A percentile compares a stretch with the other conserved stretches of the same genome.
phyloP scores from a whole-genome alignment of 2,113 vertebrate genomes.

The Axis porcinus region DNA sequence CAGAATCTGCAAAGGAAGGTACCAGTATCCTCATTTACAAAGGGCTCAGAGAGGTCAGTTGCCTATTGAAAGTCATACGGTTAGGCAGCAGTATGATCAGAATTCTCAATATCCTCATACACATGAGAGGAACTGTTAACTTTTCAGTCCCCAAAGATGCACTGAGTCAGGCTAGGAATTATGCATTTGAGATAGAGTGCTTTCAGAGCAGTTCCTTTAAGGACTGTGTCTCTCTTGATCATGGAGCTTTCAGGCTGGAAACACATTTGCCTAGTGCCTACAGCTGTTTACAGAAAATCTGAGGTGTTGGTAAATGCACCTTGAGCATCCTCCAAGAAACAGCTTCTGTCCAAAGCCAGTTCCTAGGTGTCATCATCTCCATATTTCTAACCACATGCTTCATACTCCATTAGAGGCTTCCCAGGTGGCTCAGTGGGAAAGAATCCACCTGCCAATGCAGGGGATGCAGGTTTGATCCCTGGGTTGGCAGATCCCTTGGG shows the following conservation, averaged over 20 bases:
- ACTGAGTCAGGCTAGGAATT: neutral
- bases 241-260: neutral
- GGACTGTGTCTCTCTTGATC: neutral
- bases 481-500: neutral
- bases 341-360: neutral
- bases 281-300: neutral
- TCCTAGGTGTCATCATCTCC: neutral
- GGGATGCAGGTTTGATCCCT: neutral
- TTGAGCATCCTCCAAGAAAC: neutral
- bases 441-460: neutral
- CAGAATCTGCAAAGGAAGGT: neutral
- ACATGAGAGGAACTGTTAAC: neutral
- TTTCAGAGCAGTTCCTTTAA: neutral
- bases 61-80: neutral
- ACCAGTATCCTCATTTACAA: neutral
- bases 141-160: neutral
- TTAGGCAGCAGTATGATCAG: neutral
- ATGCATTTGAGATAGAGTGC: neutral
- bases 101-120: neutral
- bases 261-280: neutral
- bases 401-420: neutral
- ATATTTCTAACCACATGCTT: neutral
- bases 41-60: neutral
- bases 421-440: neutral
- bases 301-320: neutral